These are phyloP conservation scores for Spodoptera littoralis DNA, from an alignment of 2,888 invertebrate genomes.

Conservation along the genomic window DNA sequence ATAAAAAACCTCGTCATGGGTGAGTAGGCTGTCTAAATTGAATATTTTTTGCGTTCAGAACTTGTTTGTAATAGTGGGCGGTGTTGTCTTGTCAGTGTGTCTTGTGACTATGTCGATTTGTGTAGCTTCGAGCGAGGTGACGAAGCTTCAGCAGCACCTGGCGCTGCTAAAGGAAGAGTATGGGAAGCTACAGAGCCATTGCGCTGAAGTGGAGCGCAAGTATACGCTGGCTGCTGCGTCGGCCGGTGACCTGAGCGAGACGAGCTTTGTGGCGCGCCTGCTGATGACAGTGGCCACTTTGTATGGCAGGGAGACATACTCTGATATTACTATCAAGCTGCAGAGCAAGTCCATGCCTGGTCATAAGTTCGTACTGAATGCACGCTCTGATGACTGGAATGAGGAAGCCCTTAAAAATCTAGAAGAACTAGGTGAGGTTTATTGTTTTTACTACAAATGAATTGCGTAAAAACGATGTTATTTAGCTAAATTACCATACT, in stretches of 20 bases:
- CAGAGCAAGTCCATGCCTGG: conserved; percentile 92
- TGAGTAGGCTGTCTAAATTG: conserved; percentile 70
- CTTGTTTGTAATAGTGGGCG: conserved; percentile 79
- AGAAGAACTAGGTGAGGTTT: conserved; percentile 90
- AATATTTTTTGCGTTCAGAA: conserved; percentile 52
- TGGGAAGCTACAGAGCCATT: conserved; percentile 94
- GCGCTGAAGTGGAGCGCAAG: conserved; percentile 94
- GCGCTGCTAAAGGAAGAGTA: conserved; percentile 96
- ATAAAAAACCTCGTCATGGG: conserved; percentile 76
- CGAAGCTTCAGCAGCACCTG: conserved; percentile 95
- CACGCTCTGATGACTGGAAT: conserved; percentile 96
- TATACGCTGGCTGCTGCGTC: conserved; percentile 93
- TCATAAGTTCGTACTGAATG: conserved; percentile 96
- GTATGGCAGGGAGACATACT: conserved; percentile 93
- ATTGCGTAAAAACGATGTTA: not conserved
- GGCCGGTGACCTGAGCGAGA: conserved; percentile 90
- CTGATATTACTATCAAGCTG: conserved; percentile 94
- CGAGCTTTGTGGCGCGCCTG: conserved; percentile 95
- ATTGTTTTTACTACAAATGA: not conserved
- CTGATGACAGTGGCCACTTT: conserved; percentile 94
- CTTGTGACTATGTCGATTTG: conserved; percentile 71
- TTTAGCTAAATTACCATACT: too few species aligned
- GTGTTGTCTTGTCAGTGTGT: conserved; percentile 64
- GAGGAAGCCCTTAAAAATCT: conserved; percentile 91
- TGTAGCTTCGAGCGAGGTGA: conserved; percentile 89